A percentile compares a stretch with the other conserved stretches of the same genome.
These are phyloP conservation scores for Brachyrhaphis roseni DNA, from an alignment of 2,797 vertebrate species.

Conservation along the genomic window DNA sequence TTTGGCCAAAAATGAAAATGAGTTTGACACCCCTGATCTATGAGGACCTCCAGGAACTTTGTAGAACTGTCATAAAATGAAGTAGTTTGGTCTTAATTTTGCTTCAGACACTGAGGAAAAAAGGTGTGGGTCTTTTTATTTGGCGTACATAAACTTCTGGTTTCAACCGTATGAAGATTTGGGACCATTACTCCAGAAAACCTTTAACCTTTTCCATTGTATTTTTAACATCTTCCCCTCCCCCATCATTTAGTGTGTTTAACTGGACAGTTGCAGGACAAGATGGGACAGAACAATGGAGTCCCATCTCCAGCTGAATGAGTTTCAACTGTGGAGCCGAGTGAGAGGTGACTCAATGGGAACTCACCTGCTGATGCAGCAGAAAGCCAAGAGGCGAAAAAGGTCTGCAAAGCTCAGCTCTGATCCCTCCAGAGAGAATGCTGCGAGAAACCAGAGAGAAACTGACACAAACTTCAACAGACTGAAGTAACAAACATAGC, in stretches of 20 bases:
- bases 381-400: conserved; percentile 93
- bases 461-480: neutral
- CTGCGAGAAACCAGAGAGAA: conserved; percentile 64
- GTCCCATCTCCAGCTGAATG: neutral
- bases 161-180: neutral
- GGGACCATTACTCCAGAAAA: neutral
- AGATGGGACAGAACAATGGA: neutral
- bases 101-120: neutral
- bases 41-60: too few species aligned
- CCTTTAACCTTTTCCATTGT: neutral
- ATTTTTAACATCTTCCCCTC: neutral
- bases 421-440: conserved; percentile 92
- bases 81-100: neutral
- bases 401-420: conserved; percentile 94
- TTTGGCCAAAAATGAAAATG: too few species aligned
- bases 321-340: neutral
- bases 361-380: conserved; percentile 96
- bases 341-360: too few species aligned
- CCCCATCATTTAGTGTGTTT: neutral
- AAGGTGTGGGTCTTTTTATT: neutral
- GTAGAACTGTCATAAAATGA: too few species aligned
- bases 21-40: too few species aligned
- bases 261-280: neutral
- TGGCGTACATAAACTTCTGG: neutral
- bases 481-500: neutral